Conservation (phyloP, 2,888 invertebrate species). For the Didymodactylos carnosus region DNA sequence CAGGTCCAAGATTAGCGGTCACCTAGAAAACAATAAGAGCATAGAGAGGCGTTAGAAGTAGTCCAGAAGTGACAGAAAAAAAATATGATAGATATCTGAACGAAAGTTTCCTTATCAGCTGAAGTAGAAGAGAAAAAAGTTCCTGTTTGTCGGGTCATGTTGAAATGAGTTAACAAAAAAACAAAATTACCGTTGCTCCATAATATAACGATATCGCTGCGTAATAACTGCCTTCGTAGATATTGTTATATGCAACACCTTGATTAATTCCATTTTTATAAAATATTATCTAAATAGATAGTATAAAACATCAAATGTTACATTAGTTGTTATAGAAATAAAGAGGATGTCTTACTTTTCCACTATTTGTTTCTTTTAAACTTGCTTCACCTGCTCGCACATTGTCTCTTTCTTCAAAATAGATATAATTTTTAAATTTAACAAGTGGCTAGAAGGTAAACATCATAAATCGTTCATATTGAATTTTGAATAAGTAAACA, state of each 20-base stretch:
- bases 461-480: no score
- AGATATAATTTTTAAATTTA: conserved; percentile 90
- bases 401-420: conserved; percentile 93
- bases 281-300: conserved; percentile 25
- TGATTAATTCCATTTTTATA: conserved; percentile 50
- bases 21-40: not conserved
- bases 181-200: conserved; percentile 60
- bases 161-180: no score
- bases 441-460: conserved; percentile 78
- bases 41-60: no score
- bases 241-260: conserved; percentile 64
- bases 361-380: conserved; percentile 51
- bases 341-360: conserved; percentile 48
- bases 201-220: conserved; percentile 80
- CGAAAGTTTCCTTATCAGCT: no score
- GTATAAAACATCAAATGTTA: not conserved
- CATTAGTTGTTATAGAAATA: not conserved
- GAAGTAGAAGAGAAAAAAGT: no score
- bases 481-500: no score
- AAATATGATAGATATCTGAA: no score
- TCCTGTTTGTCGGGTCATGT: not conserved
- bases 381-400: conserved; percentile 63
- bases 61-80: no score
- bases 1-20: conserved; percentile 8
- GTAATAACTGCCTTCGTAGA: conserved; percentile 75